These are phyloP conservation scores for Anguilla anguilla DNA, from an alignment of 2,797 vertebrate genomes.

Conservation along the genomic window DNA sequence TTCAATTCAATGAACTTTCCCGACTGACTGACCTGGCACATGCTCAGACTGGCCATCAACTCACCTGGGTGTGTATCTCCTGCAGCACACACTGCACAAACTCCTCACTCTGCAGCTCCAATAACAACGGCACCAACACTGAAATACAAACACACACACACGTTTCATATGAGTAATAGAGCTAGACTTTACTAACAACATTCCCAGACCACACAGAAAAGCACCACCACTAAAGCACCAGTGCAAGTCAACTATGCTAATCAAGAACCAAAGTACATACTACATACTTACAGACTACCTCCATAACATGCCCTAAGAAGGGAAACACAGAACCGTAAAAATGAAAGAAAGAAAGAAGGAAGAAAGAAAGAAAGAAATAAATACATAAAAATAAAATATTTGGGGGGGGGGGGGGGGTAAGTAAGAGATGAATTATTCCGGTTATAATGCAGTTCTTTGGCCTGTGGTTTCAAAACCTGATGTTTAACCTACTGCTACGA, in stretches of 20 bases:
- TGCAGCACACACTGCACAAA: slow-evolving; percentile 76
- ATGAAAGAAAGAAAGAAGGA: no score
- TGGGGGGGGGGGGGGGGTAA: no score
- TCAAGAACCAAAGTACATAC: background rate
- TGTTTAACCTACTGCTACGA: background rate
- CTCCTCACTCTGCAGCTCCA: slow-evolving; percentile 79
- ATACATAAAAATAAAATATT: background rate
- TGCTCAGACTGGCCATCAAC: no score
- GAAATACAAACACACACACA: slow-evolving; percentile 43
- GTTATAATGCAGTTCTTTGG: background rate
- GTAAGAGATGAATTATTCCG: background rate
- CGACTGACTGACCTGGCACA: no score
- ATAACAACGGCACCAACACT: slow-evolving; percentile 85
- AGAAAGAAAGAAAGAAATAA: background rate
- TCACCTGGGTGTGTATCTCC: slow-evolving; percentile 84
- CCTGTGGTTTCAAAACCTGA: background rate
- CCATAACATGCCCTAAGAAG: slow-evolving; percentile 2
- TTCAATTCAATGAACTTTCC: background rate
- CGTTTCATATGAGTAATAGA: background rate
- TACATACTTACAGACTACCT: background rate
- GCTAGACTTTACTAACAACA: background rate
- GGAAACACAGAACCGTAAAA: slow-evolving; percentile 22
- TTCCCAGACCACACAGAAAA: background rate
- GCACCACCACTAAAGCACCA: background rate
- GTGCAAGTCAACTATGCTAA: background rate